Evolutionary conservation across 2,888 invertebrate species (phyloP), one percentile per base, ranked within the genome.

Genomic region (Perizoma flavofasciatum): DNA sequence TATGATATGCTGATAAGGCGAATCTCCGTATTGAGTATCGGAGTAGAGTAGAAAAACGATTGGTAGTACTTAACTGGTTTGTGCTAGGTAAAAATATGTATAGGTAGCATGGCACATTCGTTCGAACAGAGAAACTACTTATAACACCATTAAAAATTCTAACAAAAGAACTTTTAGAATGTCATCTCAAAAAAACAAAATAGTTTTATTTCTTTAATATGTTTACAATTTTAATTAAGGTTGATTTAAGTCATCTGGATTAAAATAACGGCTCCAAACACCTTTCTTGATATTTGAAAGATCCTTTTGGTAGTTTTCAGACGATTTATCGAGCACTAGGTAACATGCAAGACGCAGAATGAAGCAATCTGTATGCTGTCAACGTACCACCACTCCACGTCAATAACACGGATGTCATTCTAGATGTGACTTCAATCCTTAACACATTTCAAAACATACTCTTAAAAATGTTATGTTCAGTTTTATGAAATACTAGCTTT

Each of bases 381-480:
- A 44, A 41, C 51, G 63, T 63, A 45, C 52, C 55, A 46, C 60
- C 41, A 60, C 41, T 61, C 61, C 55, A 59, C 44, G n/a, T 61
- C 61, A 55, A 61, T 61, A 61, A 51, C 55, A 63, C 32, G 51
- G 32, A 44, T 50, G 34, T 52, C 9, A 34, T 11, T 8, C 35
- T 40, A 48, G 33, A 10, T 32, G 47, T 37, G n/a, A 49, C 34
- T 35, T 50, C 8, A 8, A n/a, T n/a, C 4, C n/a, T 4, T 6
- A n/a, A 9, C 41, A 41, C 9, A 4, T 4, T 4, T 6, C 9
- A 41, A 4, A 41, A 41, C 5, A 41, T n/a, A 37, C n/a, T 41
- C 41, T n/a, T 41, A n/a, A n/a, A 41, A 9, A n/a, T n/a, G 41
- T n/a, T 41, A 3, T 2, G 2, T 41, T n/a, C n/a, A n/a, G n/a